A percentile compares a stretch with the other conserved stretches of the same genome.
These are phyloP conservation scores for Pardalotus punctatus DNA, from an alignment of 2,113 vertebrate species.

Conservation along the genomic window DNA sequence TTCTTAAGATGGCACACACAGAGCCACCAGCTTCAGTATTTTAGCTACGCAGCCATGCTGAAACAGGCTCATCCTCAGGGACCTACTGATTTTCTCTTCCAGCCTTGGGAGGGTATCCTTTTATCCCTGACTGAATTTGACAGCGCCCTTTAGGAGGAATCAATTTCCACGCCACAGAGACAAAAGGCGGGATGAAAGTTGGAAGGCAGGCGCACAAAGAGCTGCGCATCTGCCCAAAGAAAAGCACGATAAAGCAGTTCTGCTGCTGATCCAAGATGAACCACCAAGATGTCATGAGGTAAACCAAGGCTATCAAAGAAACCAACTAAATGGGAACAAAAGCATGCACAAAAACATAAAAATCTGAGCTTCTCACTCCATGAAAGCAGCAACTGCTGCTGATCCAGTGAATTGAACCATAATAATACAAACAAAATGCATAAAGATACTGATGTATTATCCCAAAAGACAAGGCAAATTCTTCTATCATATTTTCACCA, in stretches of 20 bases:
- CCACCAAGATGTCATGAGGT: background rate
- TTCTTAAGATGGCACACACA: slow-evolving; percentile 72
- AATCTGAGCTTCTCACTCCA: background rate
- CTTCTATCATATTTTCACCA: background rate
- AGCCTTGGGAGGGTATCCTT: slow-evolving; percentile 71
- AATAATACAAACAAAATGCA: background rate
- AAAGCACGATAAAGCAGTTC: background rate
- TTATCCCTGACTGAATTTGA: slow-evolving; percentile 69
- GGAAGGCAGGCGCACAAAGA: slow-evolving; percentile 4
- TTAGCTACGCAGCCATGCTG: slow-evolving; percentile 61
- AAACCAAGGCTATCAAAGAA: background rate
- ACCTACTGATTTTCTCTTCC: slow-evolving; percentile 18
- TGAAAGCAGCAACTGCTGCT: background rate
- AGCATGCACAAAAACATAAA: background rate
- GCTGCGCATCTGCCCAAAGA: background rate
- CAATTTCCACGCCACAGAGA: slow-evolving; percentile 68
- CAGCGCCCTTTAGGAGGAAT: slow-evolving; percentile 69
- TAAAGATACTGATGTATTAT: background rate
- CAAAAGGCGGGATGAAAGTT: slow-evolving; percentile 63
- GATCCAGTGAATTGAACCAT: background rate
- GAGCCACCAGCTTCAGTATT: slow-evolving; percentile 72
- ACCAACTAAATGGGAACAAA: background rate
- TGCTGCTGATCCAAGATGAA: background rate
- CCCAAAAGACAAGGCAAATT: background rate
- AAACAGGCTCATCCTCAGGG: slow-evolving; percentile 33